Percentiles rank a stretch among this genome's conserved stretches.
phyloP scores from a whole-genome alignment of 2,797 vertebrate species.

The Euphonia xanthogaster region DNA sequence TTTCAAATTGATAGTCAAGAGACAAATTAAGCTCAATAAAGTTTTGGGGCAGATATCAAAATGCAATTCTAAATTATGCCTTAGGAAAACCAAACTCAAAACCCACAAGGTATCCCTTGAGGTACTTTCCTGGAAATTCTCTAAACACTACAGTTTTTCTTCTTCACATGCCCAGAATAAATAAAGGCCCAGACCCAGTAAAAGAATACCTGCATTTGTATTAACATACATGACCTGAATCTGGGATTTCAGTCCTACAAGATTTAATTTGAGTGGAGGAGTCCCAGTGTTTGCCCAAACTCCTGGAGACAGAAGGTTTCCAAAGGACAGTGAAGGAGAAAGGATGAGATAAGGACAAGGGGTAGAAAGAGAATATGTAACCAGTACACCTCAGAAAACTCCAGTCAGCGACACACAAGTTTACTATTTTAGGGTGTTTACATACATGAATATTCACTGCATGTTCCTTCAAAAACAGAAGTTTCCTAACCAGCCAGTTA shows the following conservation, averaged over 20 bases:
- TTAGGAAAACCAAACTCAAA: background rate
- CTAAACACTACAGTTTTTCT: background rate
- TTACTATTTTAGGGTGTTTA: background rate
- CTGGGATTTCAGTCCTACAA: background rate
- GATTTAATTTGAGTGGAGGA: background rate
- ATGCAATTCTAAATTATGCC: background rate
- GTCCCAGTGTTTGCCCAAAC: background rate
- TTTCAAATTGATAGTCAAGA: background rate
- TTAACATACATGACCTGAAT: background rate
- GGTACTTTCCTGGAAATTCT: background rate
- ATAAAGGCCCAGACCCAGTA: background rate
- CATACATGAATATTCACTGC: background rate
- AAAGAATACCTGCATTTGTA: background rate
- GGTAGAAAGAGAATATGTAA: background rate
- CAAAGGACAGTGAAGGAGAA: background rate
- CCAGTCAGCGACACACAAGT: background rate
- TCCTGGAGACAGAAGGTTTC: background rate
- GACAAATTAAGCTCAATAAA: background rate
- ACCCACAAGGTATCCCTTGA: background rate
- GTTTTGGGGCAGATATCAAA: background rate
- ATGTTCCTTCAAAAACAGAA: background rate
- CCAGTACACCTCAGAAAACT: background rate
- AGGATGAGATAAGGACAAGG: background rate
- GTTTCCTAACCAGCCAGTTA: background rate
- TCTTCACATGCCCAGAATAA: background rate